Percentiles rank a stretch among this genome's conserved stretches.
Conservation (phyloP, 2,888 invertebrate genomes). For the Cremastinae sp. region DNA sequence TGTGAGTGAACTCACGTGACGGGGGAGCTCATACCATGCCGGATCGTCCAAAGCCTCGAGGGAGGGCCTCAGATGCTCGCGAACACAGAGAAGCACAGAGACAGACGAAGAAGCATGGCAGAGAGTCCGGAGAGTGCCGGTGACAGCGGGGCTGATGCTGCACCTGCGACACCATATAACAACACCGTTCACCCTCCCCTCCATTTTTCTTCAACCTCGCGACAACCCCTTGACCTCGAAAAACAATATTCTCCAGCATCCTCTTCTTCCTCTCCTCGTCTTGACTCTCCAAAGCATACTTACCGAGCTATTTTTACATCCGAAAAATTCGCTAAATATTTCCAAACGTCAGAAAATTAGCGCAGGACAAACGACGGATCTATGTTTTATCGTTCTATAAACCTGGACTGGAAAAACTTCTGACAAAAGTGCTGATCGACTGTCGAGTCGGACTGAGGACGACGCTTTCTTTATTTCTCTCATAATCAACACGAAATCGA, state of each 20-base stretch:
- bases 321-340: too few relatives aligned
- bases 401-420: too few relatives aligned
- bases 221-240: slow-evolving; percentile 21
- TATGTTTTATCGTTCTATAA: too few relatives aligned
- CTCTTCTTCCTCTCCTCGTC: not conserved
- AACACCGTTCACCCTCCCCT: slow-evolving; percentile 75
- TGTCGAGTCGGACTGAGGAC: too few relatives aligned
- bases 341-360: too few relatives aligned
- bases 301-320: too few relatives aligned
- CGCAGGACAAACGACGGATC: too few relatives aligned
- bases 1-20: slow-evolving; percentile 79
- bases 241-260: slow-evolving; percentile 9
- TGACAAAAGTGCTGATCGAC: too few relatives aligned
- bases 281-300: not conserved
- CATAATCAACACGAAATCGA: too few relatives aligned
- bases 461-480: too few relatives aligned
- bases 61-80: slow-evolving; percentile 79
- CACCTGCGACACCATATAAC: slow-evolving; percentile 79
- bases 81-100: slow-evolving; percentile 80
- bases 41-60: slow-evolving; percentile 77
- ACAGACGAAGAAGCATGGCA: slow-evolving; percentile 80
- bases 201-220: slow-evolving; percentile 32
- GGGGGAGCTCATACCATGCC: slow-evolving; percentile 75
- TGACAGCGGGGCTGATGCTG: slow-evolving; percentile 78
- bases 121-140: slow-evolving; percentile 79